Conservation (phyloP, 2,888 invertebrate genomes). For the Drosophila paramelanica region DNA sequence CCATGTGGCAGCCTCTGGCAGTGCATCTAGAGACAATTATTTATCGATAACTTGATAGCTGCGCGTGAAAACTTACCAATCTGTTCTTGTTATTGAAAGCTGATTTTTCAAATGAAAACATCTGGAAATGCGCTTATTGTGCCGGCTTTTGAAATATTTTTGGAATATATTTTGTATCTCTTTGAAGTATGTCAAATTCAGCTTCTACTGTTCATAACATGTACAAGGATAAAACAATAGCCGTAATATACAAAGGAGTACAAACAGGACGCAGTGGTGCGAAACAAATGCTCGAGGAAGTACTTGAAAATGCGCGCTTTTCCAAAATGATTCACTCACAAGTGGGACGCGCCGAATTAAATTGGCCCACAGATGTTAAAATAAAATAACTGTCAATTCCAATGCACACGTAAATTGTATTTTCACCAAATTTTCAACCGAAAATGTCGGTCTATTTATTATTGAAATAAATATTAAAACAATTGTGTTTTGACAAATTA, state of each 20-base stretch:
- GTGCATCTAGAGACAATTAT: neutral
- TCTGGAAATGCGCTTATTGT: neutral
- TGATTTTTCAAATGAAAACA: neutral
- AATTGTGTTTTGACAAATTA: neutral
- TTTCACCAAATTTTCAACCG: neutral
- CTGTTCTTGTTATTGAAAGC: neutral
- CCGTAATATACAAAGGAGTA: constrained; percentile 20
- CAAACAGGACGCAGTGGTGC: constrained; percentile 38
- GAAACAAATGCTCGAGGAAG: constrained; percentile 48
- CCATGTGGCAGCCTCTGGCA: neutral
- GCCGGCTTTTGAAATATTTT: neutral
- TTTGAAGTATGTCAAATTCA: constrained; percentile 6
- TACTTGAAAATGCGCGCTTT: constrained; percentile 67
- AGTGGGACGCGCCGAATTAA: constrained; percentile 47
- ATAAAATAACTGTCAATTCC: constrained; percentile 13
- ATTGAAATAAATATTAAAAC: neutral
- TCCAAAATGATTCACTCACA: constrained; percentile 67
- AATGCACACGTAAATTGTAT: neutral
- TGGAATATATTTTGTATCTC: constrained; percentile 13
- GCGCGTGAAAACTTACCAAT: neutral
- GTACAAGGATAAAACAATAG: neutral
- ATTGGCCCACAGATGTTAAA: constrained; percentile 26
- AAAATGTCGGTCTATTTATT: neutral
- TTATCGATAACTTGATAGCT: neutral
- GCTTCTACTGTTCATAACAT: constrained; percentile 13